Evolutionary conservation across 1,140 invertebrate species (phyloP).

Genomic region (Latrodectus geometricus): DNA sequence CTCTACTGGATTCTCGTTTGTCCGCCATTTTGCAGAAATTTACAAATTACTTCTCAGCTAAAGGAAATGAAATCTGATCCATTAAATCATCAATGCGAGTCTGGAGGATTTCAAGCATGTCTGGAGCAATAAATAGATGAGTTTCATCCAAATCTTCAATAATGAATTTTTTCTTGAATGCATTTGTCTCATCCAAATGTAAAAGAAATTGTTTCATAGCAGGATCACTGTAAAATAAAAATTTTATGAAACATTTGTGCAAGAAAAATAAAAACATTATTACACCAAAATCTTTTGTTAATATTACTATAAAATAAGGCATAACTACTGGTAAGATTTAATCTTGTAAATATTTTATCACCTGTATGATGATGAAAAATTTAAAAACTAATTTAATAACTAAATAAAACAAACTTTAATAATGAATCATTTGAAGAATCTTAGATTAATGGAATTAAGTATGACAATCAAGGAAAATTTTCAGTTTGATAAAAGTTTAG

Average conservation of each 20-base stretch:
- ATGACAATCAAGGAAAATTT: too few relatives aligned
- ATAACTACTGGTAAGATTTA: background rate
- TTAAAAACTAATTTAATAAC: too few relatives aligned
- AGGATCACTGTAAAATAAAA: constrained; percentile 80
- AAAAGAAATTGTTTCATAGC: constrained; percentile 99
- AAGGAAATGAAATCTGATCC: constrained; percentile 92
- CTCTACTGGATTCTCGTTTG: constrained; percentile 78
- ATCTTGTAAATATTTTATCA: too few relatives aligned
- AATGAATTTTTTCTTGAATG: constrained; percentile 94
- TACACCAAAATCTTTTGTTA: background rate
- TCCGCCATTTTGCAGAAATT: constrained; percentile 72
- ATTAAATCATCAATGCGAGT: constrained; percentile 93
- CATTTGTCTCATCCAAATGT: constrained; percentile 94
- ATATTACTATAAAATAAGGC: background rate
- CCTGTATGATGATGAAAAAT: too few relatives aligned
- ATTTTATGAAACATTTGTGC: constrained; percentile 68
- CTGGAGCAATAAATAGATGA: constrained; percentile 93
- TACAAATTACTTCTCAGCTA: constrained; percentile 78
- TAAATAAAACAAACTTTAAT: too few relatives aligned
- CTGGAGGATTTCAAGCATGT: constrained; percentile 90
- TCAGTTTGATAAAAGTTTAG: too few relatives aligned
- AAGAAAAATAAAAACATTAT: too few relatives aligned
- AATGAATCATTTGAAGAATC: too few relatives aligned
- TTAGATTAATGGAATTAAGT: too few relatives aligned
- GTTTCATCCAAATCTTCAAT: constrained; percentile 91